Conservation (phyloP, 2,113 vertebrate species). For the Melozone crissalis region DNA sequence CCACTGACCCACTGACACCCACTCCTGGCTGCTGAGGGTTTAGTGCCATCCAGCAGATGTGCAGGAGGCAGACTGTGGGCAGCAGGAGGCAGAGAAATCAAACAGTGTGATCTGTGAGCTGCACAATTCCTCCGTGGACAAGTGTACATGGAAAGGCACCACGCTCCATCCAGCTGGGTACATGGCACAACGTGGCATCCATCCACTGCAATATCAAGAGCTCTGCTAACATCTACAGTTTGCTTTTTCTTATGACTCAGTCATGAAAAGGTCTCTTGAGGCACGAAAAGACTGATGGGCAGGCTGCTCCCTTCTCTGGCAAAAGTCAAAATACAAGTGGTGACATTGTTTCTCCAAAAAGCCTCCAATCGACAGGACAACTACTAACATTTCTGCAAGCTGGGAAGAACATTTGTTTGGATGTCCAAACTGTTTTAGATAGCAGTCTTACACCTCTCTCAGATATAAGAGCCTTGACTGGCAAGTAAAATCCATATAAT, state of each 20-base stretch:
- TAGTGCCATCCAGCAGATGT: background rate
- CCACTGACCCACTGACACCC: background rate
- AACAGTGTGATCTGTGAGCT: background rate
- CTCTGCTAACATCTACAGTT: background rate
- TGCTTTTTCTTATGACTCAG: background rate
- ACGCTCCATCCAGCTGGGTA: background rate
- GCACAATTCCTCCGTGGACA: background rate
- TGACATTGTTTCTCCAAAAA: background rate
- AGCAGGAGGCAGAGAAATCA: background rate
- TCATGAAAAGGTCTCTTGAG: background rate
- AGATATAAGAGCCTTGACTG: background rate
- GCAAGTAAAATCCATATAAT: slow-evolving; percentile 6
- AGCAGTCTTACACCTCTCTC: background rate
- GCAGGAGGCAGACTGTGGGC: background rate
- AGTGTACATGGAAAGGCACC: rapidly evolving
- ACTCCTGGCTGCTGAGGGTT: rapidly evolving
- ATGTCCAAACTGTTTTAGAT: background rate
- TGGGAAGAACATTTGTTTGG: background rate
- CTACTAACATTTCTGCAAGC: background rate
- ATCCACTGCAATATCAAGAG: background rate
- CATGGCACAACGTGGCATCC: background rate
- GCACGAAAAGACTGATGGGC: background rate
- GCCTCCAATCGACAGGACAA: background rate
- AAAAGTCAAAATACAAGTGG: background rate
- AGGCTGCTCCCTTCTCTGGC: background rate